phyloP scores from a whole-genome alignment of 2,113 vertebrate genomes.

The Typhlomys cinereus region DNA sequence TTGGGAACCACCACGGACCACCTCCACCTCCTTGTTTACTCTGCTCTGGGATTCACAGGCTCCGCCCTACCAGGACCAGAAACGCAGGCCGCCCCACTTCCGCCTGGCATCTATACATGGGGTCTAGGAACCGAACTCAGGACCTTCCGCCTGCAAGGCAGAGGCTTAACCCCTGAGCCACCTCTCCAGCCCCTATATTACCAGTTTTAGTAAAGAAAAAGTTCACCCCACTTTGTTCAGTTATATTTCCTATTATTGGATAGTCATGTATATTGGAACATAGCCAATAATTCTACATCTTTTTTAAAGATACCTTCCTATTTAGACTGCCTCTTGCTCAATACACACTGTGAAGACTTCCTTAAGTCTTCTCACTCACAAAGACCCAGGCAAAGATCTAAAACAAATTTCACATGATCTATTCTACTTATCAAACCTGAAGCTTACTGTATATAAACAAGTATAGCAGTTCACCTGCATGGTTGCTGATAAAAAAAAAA shows the following conservation, averaged over 20 bases:
- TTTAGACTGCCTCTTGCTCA: not conserved
- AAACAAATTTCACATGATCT: not conserved
- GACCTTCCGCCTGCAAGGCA: too few species aligned
- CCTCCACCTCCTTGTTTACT: too few species aligned
- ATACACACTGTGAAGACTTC: not conserved
- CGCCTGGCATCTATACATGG: too few species aligned
- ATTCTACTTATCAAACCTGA: conserved; percentile 1
- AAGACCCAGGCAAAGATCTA: not conserved
- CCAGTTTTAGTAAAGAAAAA: not conserved
- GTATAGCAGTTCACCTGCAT: too few species aligned
- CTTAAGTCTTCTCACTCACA: not conserved
- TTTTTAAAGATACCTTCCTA: not conserved
- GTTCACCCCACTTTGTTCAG: not conserved
- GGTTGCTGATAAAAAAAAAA: too few species aligned
- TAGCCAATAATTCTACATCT: not conserved
- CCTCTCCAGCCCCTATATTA: too few species aligned
- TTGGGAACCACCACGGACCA: too few species aligned
- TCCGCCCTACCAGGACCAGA: too few species aligned
- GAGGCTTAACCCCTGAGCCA: too few species aligned
- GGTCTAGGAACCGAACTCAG: too few species aligned
- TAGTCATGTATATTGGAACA: not conserved
- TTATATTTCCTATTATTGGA: not conserved
- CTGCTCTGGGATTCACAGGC: too few species aligned
- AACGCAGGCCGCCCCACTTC: too few species aligned
- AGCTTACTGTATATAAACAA: not conserved